Conservation (phyloP, 2,113 vertebrate genomes). For the pig (Sus scrofa) region DNA sequence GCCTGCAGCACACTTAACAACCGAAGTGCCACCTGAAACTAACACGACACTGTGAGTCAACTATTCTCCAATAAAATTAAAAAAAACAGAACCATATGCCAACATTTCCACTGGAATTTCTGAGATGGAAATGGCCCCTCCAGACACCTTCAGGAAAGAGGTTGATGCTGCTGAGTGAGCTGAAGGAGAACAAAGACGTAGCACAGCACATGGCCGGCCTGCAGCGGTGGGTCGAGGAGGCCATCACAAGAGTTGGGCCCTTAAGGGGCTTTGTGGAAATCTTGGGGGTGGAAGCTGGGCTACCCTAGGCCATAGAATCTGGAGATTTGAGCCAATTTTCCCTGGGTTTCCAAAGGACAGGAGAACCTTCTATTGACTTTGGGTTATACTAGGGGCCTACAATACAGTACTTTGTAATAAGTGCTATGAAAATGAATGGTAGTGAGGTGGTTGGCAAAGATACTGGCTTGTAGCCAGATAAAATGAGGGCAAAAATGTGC, state of each 20-base stretch:
- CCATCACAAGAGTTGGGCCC: no score
- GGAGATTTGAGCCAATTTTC: background rate
- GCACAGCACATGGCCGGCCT: background rate
- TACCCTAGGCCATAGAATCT: background rate
- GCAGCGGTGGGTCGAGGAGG: background rate
- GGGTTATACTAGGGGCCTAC: background rate
- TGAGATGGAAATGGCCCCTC: background rate
- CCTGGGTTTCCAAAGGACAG: background rate
- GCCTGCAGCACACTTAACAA: background rate
- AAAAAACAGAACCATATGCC: no score
- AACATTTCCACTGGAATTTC: background rate
- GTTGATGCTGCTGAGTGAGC: background rate
- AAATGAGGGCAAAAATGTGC: constrained; percentile 40
- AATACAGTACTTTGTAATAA: background rate
- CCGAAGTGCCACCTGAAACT: no score
- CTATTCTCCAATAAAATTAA: no score
- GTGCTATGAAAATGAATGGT: background rate
- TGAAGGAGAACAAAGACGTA: no score
- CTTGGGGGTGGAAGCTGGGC: background rate
- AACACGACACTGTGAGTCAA: no score
- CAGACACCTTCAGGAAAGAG: background rate
- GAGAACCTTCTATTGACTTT: background rate
- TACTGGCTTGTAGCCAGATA: constrained; percentile 11
- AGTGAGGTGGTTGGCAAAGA: background rate
- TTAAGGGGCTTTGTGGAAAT: background rate